Base-by-base conservation (phyloP, 2,113 vertebrate genomes). In the Centropus bengalensis region DNA sequence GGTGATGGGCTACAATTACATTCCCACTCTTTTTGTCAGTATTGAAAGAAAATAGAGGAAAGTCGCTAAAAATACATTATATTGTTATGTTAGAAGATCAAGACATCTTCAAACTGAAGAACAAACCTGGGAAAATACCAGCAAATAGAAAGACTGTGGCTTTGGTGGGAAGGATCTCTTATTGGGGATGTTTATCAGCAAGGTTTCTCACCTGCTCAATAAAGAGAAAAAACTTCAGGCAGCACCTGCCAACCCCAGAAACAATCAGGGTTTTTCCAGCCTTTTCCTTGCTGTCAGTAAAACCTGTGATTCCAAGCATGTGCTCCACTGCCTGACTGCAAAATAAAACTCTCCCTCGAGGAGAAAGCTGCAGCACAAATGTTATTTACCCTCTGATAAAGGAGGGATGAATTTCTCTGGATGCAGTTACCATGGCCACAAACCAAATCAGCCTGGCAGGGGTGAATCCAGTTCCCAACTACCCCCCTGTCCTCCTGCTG, bases 401-500 rank as follows among this genome's bases (percentile, higher is more conserved):
- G 51, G 36, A 36, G 22, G 22, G 42, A 5, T 2, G 11, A 17
- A 9, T 51, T 58, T 30, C 56, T 45, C 49, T 10, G 68, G 36
- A 10, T 9, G 38, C 63, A 24, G 63, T 24, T 28, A 12, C 56
- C 58, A 17, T 1, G 24, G 64, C 52, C 70, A n/a, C 63, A 42
- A 56, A 44, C 18, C 55, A 33, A 45, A 22, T 14, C 36, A 22
- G 42, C 47, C 33, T 3, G 1, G 52, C 45, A 11, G 45, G 19
- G 59, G 51, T 0, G 3, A 52, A 22, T 5, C 55, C 8, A 4
- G n/a, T 36, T 32, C 15, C 54, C 27, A 10, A 19, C 27, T 7
- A 8, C 27, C 3, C 12, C 7, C 40, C 55, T 3, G 9, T 5
- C 44, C 63, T 24, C 32, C 12, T 2, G 2, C 30, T 0, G 5